phyloP scores from a whole-genome alignment of 2,113 vertebrate genomes.

The Ceuthmochares aereus region DNA sequence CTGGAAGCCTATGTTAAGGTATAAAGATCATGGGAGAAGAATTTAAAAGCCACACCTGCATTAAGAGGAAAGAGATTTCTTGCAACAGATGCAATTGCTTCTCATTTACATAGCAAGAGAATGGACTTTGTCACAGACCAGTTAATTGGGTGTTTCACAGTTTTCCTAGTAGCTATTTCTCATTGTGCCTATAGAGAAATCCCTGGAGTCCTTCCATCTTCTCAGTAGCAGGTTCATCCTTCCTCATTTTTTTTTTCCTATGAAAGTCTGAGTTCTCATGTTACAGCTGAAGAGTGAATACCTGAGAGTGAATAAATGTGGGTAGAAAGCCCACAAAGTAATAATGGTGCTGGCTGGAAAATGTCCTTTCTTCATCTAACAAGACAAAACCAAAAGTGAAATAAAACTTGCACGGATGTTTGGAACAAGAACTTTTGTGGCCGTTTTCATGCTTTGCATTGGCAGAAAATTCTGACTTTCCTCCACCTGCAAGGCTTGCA shows the following conservation, averaged over 20 bases:
- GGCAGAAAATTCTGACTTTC: neutral
- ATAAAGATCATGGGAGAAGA: neutral
- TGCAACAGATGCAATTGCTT: neutral
- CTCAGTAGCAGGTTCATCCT: neutral
- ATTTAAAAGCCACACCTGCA: neutral
- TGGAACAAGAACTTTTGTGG: neutral
- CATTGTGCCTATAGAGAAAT: neutral
- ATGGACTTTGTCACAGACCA: neutral
- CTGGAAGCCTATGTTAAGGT: neutral
- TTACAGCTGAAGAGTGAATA: neutral
- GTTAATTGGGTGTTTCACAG: neutral
- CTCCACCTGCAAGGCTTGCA: neutral
- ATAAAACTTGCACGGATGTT: neutral
- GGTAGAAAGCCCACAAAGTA: neutral
- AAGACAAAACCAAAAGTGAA: neutral
- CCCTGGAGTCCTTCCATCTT: neutral
- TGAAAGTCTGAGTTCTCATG: neutral
- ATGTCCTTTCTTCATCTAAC: neutral
- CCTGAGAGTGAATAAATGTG: neutral
- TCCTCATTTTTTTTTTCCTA: neutral
- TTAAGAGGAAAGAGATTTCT: neutral
- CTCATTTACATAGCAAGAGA: neutral
- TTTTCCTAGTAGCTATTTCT: neutral
- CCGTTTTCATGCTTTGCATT: neutral
- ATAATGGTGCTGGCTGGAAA: neutral